phyloP scores from a whole-genome alignment of 2,113 vertebrate genomes.

The Anser cygnoides region DNA sequence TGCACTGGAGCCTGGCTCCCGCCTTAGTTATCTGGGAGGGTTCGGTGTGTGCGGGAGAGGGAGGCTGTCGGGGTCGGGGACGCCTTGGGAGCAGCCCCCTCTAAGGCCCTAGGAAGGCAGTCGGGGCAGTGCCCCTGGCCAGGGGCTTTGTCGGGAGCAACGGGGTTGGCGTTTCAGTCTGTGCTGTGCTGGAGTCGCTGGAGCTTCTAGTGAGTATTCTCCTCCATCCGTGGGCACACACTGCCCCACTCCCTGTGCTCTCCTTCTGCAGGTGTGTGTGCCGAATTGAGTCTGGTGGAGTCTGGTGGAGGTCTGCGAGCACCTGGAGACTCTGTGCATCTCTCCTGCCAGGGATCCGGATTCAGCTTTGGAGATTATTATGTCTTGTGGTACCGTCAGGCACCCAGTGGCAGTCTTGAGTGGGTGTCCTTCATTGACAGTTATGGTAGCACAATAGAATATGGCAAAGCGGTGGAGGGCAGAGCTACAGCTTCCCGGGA shows the following conservation, averaged over 20 bases:
- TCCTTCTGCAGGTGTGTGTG: neutral
- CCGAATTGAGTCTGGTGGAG: no score
- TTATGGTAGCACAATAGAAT: no score
- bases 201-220: no score
- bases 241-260: neutral
- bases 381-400: neutral
- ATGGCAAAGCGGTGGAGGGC: neutral
- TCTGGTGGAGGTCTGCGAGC: neutral
- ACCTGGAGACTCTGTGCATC: neutral
- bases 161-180: no score
- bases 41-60: neutral
- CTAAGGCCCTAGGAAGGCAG: no score
- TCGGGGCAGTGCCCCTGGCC: no score
- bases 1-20: no score
- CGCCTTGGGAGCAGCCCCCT: no score
- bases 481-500: neutral
- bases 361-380: accelerated
- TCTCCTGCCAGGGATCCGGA: neutral
- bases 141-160: neutral
- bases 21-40: no score
- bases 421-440: neutral
- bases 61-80: neutral
- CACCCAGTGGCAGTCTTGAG: neutral
- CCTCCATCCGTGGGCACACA: no score
- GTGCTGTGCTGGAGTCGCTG: no score